Conservation (phyloP, 2,888 invertebrate species). For the Leptinotarsa juncta region DNA sequence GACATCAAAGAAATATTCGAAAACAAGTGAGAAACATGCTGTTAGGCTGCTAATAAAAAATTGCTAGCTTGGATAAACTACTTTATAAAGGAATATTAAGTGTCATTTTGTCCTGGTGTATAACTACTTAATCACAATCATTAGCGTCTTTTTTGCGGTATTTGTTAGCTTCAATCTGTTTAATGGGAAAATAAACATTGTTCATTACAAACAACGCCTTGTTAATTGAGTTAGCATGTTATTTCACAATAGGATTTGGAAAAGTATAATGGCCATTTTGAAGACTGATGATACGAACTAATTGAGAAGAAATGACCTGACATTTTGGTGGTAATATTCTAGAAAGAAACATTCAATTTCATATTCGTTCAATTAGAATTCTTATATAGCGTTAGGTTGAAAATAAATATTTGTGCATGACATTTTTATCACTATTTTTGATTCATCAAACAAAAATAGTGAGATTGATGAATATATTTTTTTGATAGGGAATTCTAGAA, state of each 20-base stretch:
- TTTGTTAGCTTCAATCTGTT: conserved; percentile 39
- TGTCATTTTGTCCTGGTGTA: conserved; percentile 47
- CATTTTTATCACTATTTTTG: no score
- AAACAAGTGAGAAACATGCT: conserved; percentile 46
- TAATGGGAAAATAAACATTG: conserved; percentile 48
- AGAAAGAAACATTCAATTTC: no score
- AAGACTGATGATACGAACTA: no score
- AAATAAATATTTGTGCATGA: no score
- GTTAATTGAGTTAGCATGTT: conserved; percentile 33
- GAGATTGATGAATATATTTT: no score
- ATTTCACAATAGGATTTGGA: background rate
- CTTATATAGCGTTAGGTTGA: no score
- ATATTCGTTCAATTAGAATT: no score
- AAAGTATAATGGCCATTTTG: background rate
- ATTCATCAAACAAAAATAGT: no score
- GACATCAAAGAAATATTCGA: conserved; percentile 50
- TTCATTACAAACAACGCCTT: conserved; percentile 43
- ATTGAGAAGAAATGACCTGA: no score
- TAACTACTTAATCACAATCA: conserved; percentile 49
- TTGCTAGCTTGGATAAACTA: conserved; percentile 43
- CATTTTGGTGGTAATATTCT: no score
- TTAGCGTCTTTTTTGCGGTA: conserved; percentile 44
- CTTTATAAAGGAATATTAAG: conserved; percentile 47
- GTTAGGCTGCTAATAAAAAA: conserved; percentile 36
- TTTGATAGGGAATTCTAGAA: no score